These are phyloP conservation scores for Cherax destructor DNA, from an alignment of 1,140 invertebrate species.

Conservation along the genomic window DNA sequence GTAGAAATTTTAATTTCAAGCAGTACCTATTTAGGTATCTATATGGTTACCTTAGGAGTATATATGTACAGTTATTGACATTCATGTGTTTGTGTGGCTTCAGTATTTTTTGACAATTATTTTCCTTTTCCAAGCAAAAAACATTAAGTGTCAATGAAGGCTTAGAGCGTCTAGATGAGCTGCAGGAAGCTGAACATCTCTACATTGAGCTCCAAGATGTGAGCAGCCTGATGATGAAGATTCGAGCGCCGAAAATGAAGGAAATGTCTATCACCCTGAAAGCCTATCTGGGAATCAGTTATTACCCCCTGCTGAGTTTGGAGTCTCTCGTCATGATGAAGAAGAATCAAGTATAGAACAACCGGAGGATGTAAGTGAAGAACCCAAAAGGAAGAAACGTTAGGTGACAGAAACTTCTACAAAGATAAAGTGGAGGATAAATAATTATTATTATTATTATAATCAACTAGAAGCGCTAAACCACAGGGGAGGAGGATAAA, in stretches of 20 bases:
- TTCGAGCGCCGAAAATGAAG: constrained; percentile 29
- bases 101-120: not conserved
- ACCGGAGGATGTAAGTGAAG: not conserved
- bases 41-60: constrained; percentile 34
- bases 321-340: constrained; percentile 15
- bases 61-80: not conserved
- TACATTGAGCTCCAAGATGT: constrained; percentile 36
- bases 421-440: constrained; percentile 36
- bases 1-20: not conserved
- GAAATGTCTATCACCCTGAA: constrained; percentile 10
- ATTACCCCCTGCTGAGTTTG: not conserved
- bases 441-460: too few relatives aligned
- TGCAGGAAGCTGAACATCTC: too few relatives aligned
- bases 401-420: constrained; percentile 20
- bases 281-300: constrained; percentile 24
- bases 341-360: constrained; percentile 31
- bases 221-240: constrained; percentile 37
- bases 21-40: not conserved
- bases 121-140: constrained; percentile 18
- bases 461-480: too few relatives aligned
- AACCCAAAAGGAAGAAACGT: constrained; percentile 22
- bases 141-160: constrained; percentile 31
- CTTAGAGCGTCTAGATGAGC: too few relatives aligned
- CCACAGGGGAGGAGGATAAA: too few relatives aligned
- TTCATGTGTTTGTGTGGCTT: not conserved